Conservation (phyloP, 2,888 invertebrate species). For the Drosophila nigritarsus region DNA sequence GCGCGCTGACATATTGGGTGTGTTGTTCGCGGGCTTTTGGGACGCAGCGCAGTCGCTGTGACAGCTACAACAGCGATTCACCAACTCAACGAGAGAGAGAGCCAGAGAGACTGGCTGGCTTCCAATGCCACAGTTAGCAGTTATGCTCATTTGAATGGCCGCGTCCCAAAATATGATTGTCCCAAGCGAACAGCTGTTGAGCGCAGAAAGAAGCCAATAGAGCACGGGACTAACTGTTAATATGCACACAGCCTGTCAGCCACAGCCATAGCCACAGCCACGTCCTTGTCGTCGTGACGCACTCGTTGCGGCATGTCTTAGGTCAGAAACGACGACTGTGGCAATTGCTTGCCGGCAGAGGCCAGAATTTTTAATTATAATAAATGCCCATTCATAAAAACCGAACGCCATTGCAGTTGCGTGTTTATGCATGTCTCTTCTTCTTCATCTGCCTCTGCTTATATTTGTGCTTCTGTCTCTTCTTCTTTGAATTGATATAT, state of each 20-base stretch:
- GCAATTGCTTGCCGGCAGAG: slow-evolving; percentile 50
- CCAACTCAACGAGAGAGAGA: slow-evolving; percentile 44
- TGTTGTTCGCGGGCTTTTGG: slow-evolving; percentile 42
- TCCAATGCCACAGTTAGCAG: slow-evolving; percentile 73
- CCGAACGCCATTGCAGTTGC: slow-evolving; percentile 68
- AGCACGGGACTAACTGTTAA: slow-evolving; percentile 55
- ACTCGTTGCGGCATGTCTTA: slow-evolving; percentile 77
- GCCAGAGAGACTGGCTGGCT: slow-evolving; percentile 12
- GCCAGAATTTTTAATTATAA: slow-evolving; percentile 80
- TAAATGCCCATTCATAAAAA: slow-evolving; percentile 79
- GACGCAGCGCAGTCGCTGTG: slow-evolving; percentile 43
- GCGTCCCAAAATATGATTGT: slow-evolving; percentile 44
- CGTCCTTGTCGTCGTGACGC: slow-evolving; percentile 56
- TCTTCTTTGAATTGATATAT: slow-evolving; percentile 16
- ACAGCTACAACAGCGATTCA: slow-evolving; percentile 35
- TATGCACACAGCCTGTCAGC: slow-evolving; percentile 37
- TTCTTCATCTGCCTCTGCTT: not conserved
- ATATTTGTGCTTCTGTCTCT: slow-evolving; percentile 1
- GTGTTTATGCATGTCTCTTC: slow-evolving; percentile 47
- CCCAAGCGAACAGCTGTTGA: slow-evolving; percentile 74
- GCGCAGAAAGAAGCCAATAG: slow-evolving; percentile 52
- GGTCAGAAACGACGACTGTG: slow-evolving; percentile 69
- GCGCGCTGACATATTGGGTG: slow-evolving; percentile 59
- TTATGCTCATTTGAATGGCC: slow-evolving; percentile 49
- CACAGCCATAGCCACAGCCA: slow-evolving; percentile 25